These are phyloP conservation scores for Teleogryllus oceanicus DNA, from an alignment of 2,888 invertebrate genomes.

Conservation along the genomic window DNA sequence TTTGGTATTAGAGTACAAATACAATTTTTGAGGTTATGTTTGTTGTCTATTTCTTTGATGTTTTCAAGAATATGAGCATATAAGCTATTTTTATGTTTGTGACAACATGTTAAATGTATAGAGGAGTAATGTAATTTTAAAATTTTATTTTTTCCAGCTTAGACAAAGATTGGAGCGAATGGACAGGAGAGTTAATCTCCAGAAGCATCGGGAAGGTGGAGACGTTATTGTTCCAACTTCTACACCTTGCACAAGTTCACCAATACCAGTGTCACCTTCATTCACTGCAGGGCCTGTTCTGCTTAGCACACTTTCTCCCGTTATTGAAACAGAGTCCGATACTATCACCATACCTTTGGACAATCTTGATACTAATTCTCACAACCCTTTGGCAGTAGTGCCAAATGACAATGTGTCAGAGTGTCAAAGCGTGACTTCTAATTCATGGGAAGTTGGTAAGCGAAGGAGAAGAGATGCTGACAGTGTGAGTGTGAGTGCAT, in stretches of 20 bases:
- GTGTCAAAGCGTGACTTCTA: conserved; percentile 1
- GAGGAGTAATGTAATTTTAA: too few relatives aligned
- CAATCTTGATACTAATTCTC: conserved; percentile 20
- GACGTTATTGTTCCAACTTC: conserved; percentile 27
- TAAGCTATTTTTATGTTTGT: too few relatives aligned
- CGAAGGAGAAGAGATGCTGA: conserved; percentile 1
- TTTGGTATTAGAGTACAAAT: too few relatives aligned
- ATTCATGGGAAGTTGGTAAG: conserved; percentile 30
- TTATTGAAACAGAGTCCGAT: conserved; percentile 22
- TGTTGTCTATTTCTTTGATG: too few relatives aligned
- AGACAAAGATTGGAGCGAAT: conserved; percentile 63
- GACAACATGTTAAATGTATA: too few relatives aligned
- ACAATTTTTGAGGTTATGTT: too few relatives aligned
- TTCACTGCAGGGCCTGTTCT: conserved; percentile 22
- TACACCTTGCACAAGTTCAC: conserved; percentile 26
- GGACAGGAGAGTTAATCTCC: conserved; percentile 58
- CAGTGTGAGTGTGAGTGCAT: not conserved
- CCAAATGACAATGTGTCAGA: conserved; percentile 21
- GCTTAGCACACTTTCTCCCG: conserved; percentile 4
- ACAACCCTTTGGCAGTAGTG: not conserved
- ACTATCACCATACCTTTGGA: conserved; percentile 25
- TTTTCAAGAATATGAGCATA: too few relatives aligned
- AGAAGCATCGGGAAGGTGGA: conserved; percentile 43
- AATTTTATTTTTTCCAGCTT: conserved; percentile 49
- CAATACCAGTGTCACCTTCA: conserved; percentile 19